A percentile compares a stretch with the other conserved stretches of the same genome.
These are phyloP conservation scores for Notocelia uddmanniana DNA, from an alignment of 2,888 invertebrate genomes.

Conservation along the genomic window DNA sequence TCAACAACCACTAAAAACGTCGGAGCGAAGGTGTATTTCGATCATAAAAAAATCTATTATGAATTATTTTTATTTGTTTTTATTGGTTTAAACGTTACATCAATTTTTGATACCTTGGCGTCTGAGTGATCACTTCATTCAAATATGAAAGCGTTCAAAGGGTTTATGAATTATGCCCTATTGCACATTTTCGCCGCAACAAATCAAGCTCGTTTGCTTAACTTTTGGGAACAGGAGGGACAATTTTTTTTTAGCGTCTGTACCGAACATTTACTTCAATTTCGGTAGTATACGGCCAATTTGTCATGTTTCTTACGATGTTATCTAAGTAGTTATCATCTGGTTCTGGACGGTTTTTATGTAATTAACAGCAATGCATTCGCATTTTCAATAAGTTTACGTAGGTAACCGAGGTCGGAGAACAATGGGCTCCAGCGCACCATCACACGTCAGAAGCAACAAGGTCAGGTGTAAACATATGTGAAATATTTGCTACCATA, in stretches of 20 bases:
- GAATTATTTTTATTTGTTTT: too few species aligned
- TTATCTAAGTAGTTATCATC: background rate
- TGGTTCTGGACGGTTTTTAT: slow-evolving; percentile 21
- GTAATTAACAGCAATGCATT: slow-evolving; percentile 42
- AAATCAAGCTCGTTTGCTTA: background rate
- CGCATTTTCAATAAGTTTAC: slow-evolving; percentile 48
- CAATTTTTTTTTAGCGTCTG: background rate
- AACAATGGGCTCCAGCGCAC: slow-evolving; percentile 58
- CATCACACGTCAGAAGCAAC: slow-evolving; percentile 47
- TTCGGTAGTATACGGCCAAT: background rate
- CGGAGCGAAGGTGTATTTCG: too few species aligned
- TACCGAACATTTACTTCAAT: background rate
- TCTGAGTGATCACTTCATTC: too few species aligned
- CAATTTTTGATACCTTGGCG: too few species aligned
- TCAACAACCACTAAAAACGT: too few species aligned
- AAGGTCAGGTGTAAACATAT: slow-evolving; percentile 39
- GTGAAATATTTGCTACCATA: slow-evolving; percentile 3
- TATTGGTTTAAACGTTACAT: too few species aligned
- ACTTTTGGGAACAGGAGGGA: background rate
- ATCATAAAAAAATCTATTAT: too few species aligned
- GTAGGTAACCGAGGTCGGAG: slow-evolving; percentile 54
- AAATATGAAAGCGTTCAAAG: too few species aligned
- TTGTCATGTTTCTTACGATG: background rate
- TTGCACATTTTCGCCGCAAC: background rate
- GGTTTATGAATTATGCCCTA: too few species aligned